A percentile compares a stretch with the other conserved stretches of the same genome.
Conservation (phyloP, 2,113 vertebrate genomes). For the Ibidorhyncha struthersii region DNA sequence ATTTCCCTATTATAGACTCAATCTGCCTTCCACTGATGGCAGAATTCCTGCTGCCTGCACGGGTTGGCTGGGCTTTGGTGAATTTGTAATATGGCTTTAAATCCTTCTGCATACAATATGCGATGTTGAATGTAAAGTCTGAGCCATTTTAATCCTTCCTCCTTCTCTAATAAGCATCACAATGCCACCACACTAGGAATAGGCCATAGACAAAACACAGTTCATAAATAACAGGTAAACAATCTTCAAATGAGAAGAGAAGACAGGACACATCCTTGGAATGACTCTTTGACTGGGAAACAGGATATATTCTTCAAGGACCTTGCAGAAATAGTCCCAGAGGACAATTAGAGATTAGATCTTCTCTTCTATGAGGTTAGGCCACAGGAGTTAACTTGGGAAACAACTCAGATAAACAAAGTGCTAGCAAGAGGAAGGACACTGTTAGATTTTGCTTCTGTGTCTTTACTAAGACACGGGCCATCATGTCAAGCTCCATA, state of each 20-base stretch:
- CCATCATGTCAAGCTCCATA: conserved; percentile 53
- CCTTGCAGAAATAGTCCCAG: conserved; percentile 51
- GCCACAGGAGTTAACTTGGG: conserved; percentile 75
- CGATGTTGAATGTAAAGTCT: neutral
- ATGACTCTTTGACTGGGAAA: conserved; percentile 70
- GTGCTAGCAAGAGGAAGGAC: conserved; percentile 68
- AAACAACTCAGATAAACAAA: conserved; percentile 79
- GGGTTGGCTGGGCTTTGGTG: neutral
- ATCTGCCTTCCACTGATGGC: neutral
- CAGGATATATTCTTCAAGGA: conserved; percentile 77
- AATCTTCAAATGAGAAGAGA: conserved; percentile 65
- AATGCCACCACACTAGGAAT: neutral
- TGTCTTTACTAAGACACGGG: conserved; percentile 50
- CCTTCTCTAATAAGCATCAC: neutral
- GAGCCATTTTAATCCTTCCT: conserved; percentile 35
- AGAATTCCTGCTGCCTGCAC: neutral
- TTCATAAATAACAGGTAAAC: conserved; percentile 70
- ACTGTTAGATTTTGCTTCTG: conserved; percentile 63
- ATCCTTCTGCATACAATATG: neutral
- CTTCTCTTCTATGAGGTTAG: conserved; percentile 69
- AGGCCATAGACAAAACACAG: conserved; percentile 74
- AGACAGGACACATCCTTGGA: conserved; percentile 70
- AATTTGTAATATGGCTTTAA: neutral
- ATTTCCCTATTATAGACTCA: neutral
- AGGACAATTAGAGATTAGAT: conserved; percentile 58